These are phyloP conservation scores for Crotophaga sulcirostris DNA, from an alignment of 2,113 vertebrate species.

Conservation along the genomic window DNA sequence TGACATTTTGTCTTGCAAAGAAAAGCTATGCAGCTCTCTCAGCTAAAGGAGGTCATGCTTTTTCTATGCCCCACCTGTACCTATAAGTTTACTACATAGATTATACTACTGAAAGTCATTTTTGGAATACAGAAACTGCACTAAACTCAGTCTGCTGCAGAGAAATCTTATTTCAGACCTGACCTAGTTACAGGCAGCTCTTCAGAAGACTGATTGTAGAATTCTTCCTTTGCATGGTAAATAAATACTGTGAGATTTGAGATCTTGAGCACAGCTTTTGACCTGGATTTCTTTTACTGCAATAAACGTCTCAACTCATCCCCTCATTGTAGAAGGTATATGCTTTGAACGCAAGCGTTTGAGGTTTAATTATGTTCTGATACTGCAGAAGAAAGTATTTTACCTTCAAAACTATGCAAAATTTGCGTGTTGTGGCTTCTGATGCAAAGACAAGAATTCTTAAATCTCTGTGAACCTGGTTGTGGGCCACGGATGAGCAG, in stretches of 20 bases:
- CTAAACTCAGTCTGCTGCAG: constrained; percentile 60
- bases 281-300: background rate
- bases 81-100: constrained; percentile 5
- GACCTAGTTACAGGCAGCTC: constrained; percentile 36
- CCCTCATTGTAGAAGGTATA: background rate
- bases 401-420: constrained; percentile 65
- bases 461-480: background rate
- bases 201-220: constrained; percentile 39
- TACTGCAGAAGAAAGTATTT: constrained; percentile 18
- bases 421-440: background rate
- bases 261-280: constrained; percentile 1
- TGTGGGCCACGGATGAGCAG: background rate
- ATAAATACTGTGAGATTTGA: constrained; percentile 38
- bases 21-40: constrained; percentile 50
- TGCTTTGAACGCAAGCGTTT: background rate
- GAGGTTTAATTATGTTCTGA: background rate
- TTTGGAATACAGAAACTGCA: constrained; percentile 56
- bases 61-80: background rate
- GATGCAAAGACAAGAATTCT: constrained; percentile 22
- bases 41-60: background rate
- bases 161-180: constrained; percentile 30
- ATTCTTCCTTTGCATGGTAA: constrained; percentile 42
- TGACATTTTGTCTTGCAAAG: constrained; percentile 55
- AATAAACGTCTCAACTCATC: background rate
- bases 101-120: constrained; percentile 72